Base-by-base conservation (phyloP, 2,113 vertebrate species). In the Spermophilus dauricus region DNA sequence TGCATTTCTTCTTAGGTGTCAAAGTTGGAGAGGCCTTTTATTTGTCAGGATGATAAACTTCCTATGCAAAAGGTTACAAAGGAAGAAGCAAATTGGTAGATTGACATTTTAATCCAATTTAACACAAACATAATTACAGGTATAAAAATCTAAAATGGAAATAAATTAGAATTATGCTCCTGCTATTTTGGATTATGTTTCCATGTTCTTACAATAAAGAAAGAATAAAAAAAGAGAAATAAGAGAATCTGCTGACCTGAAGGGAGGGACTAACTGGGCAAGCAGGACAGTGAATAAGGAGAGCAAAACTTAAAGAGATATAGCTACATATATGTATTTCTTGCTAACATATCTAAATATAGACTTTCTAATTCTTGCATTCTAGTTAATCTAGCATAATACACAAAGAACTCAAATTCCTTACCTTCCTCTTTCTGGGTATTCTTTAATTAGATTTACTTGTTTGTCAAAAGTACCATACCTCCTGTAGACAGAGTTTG, bases 81-180 rank as follows among this genome's bases (percentile, higher is more conserved):
- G 91, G 95, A 98, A 75, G 56, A 97, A 48, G 73, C 94, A 86
- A 86, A 97, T 97, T 91, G 89, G 92, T 96, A 56, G 26, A 58
- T 42, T 98, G 97, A 96, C 97, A 98, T 94, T 98, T 98, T 97
- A 72, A 98, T 98, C 82, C 97, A 98, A 91, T 97, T 97, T 95
- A 89, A n/a, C 42, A 94, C 94, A 96, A 97, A 97, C 97, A 95
- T 98, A 97, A 97, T 97, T 97, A 18, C 76, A 56, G 69, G 70
- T 91, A 97, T 97, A 97, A 98, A 98, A 97, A 93, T 97, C 85
- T 89, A 97, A 96, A 92, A 95, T 88, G 34, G 93, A 99, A 98
- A 97, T 98, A 98, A 98, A 97, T 95, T 86, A 45, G 76, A 97
- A 67, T 98, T 98, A 95, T 18, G 48, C n/a, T 91, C 34, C 63